Evolutionary conservation across 1,140 invertebrate species (phyloP), one percentile per base, ranked within the genome.

Genomic region (Caenorhabditis latens): DNA sequence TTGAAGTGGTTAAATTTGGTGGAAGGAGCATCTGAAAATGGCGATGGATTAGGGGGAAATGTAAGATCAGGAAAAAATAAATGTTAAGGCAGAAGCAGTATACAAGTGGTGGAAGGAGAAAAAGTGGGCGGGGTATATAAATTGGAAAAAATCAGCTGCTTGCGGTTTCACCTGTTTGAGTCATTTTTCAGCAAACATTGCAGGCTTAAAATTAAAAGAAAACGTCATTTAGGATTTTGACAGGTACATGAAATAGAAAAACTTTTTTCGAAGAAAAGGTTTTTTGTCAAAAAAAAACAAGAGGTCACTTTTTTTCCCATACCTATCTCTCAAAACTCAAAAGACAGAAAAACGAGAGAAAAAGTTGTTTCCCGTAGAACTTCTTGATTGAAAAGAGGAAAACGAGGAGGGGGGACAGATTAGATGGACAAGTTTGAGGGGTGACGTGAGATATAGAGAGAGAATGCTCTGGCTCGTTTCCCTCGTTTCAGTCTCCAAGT

Each of bases 11-110:
- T 13, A 84, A 14, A 11, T 43, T 86, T n/a, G 40, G 13, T 24
- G 48, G 82, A 40, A 48, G 50, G 21, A 42, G 2, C 85, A 82
- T 63, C 86, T 88, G 79, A 71, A 40, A 42, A 40, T 40, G 11
- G 1, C 4, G 0, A 53, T 53, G 50, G 4, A n/a, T 58, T n/a
- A 42, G 21, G 6, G 24, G 61, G 11, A 65, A 65, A 40, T 65
- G 61, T 40, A n/a, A 14, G 14, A 7, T 19, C 21, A 9, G 61
- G 11, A 40, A 40, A 58, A 58, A 58, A 58, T 58, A 53, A 53
- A 53, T 53, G 16, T 13, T 13, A 9, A 16, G 16, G 50, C 4
- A 13, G 50, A 53, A 53, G 16, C 50, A 16, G 50, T 13, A 16
- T 13, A 53, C 9, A 53, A 53, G 16, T 13, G 50, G 55, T 2